phyloP scores from a whole-genome alignment of 2,113 vertebrate genomes.

The Mionectes macconnelli region DNA sequence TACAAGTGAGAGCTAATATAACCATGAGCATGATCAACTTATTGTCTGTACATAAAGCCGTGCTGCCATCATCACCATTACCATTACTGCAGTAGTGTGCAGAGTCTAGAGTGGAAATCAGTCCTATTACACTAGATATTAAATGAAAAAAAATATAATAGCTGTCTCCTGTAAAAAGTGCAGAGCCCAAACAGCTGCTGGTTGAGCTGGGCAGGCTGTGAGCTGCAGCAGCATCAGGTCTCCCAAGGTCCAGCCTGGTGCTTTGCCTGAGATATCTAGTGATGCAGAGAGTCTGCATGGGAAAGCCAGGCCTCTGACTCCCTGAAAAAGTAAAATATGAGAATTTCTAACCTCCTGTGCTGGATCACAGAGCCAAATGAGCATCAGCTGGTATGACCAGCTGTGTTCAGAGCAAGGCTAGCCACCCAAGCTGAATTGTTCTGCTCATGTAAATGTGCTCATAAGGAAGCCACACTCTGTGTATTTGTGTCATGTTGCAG shows the following conservation, averaged over 20 bases:
- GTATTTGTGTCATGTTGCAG: background rate
- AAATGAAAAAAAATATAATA: background rate
- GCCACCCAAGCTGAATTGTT: background rate
- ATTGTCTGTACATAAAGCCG: background rate
- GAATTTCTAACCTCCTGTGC: background rate
- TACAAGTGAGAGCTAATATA: background rate
- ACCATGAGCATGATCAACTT: background rate
- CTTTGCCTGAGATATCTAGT: background rate
- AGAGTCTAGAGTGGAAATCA: background rate
- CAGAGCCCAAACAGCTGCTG: background rate
- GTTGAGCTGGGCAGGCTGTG: background rate
- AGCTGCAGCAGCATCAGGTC: background rate
- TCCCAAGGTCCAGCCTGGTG: background rate
- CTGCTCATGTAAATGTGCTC: background rate
- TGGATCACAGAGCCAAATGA: background rate
- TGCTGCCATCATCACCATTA: background rate
- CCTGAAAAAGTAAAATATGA: background rate
- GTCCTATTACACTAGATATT: background rate
- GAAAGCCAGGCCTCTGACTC: background rate
- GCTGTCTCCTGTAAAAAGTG: background rate
- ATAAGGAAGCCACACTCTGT: background rate
- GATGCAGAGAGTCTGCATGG: background rate
- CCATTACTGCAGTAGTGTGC: background rate
- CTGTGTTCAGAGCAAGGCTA: background rate
- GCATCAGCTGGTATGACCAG: background rate